Evolutionary conservation across 2,113 vertebrate genomes (phyloP), one percentile per base, ranked within the genome.

Genomic region (Pristiophorus japonicus): DNA sequence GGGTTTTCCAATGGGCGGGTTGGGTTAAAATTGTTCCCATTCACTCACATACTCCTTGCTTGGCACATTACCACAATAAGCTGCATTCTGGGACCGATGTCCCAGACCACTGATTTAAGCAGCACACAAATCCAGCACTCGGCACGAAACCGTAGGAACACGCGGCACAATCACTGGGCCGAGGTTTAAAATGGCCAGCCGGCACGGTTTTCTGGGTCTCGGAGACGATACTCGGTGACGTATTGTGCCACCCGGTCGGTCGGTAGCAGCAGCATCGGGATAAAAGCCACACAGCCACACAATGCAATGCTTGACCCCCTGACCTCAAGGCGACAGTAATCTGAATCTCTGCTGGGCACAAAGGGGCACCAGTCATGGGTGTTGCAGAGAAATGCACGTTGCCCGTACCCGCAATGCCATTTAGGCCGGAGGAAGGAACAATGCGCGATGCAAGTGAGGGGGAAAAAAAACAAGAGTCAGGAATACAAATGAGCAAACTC

Each of bases 401-500:
- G 59, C 45, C 84, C 22, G 22, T 51, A 63, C 34, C 16, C 1
- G 22, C 30, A 14, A 11, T 55, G 47, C 20, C 55, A 63, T 20
- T 18, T 62, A 8, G 59, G 34, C 55, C 38, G 38, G 16, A 38
- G 59, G 4, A 34, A 70, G 93, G 93, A 67, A 18, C 20, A 42
- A 18, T 16, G 30, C 11, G 45, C 7, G 66, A 45, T 42, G 59
- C 34, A 30, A 70, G 63, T 18, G 66, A 42, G 45, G 51, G 51
- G 45, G 62, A 22, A 63, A 47, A 47, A 42, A 30, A 70, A 51
- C 6, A 30, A 6, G 45, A 94, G 65, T 51, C 65, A 30, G 27
- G 65, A 70, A 70, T 94, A 94, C n/a, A 94, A 94, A 94, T 67
- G 42, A 70, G 42, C 93, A 73, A 73, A 51, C 65, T 42, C 42